A percentile compares a stretch with the other conserved stretches of the same genome.
phyloP scores from a whole-genome alignment of 2,797 vertebrate genomes.

The Sebastes goodei region DNA sequence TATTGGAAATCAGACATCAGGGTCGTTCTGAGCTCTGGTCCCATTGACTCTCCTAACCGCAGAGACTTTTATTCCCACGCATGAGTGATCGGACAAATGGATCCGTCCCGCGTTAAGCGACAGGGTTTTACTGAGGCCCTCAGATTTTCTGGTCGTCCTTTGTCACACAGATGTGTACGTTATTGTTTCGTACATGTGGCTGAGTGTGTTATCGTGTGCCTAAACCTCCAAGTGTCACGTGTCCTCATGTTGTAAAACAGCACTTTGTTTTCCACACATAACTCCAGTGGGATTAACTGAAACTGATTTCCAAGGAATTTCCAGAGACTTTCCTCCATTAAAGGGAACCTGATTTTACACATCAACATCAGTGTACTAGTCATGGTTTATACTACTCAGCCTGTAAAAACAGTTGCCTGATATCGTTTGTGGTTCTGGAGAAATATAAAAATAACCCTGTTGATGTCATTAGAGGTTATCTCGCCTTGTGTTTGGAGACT shows the following conservation, averaged over 20 bases:
- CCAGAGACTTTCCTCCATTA: neutral
- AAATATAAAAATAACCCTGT: neutral
- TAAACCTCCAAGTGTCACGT: neutral
- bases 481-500: neutral
- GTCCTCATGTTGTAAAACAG: neutral
- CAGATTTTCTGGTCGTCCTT: neutral
- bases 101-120: constrained; percentile 4
- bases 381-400: neutral
- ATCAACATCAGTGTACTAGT: neutral
- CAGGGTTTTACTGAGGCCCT: neutral
- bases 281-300: neutral
- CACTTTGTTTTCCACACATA: neutral
- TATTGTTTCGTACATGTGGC: neutral
- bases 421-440: neutral
- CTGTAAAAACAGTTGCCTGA: neutral
- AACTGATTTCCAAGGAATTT: constrained; percentile 10
- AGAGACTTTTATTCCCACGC: constrained; percentile 9
- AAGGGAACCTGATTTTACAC: constrained; percentile 21
- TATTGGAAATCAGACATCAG: constrained; percentile 8
- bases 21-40: neutral
- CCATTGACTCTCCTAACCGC: neutral
- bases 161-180: neutral
- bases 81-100: constrained; percentile 27
- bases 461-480: neutral
- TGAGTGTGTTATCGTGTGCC: neutral